Conservation (phyloP, 2,113 vertebrate genomes). For the Romanogobio albipinnatus region DNA sequence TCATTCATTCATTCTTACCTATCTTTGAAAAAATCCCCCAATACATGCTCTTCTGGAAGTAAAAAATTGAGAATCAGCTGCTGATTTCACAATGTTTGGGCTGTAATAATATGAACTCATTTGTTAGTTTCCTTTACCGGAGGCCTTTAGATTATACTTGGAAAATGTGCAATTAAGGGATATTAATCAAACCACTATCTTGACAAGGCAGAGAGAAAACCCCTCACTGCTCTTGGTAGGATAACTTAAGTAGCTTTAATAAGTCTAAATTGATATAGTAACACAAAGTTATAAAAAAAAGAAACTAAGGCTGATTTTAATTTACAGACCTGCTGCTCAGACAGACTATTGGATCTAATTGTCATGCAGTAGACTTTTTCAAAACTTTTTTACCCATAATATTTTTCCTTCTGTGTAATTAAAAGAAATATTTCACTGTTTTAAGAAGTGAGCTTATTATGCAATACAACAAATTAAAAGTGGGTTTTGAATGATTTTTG, state of each 20-base stretch:
- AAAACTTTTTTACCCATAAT: background rate
- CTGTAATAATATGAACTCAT: background rate
- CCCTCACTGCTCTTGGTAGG: background rate
- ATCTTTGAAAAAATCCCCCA: background rate
- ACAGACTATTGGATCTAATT: background rate
- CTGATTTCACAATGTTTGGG: background rate
- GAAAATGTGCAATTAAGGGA: background rate
- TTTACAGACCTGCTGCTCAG: background rate
- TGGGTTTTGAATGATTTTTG: background rate
- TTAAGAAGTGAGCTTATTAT: background rate
- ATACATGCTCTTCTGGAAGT: background rate
- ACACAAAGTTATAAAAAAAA: background rate
- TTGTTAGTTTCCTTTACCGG: background rate
- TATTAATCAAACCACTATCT: slow-evolving; percentile 15
- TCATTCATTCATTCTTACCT: background rate
- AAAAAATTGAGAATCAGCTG: background rate
- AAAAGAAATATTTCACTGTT: background rate
- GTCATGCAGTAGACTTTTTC: background rate
- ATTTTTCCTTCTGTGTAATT: background rate
- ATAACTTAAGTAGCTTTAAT: slow-evolving; percentile 6
- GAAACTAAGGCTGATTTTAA: background rate
- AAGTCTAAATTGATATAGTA: background rate
- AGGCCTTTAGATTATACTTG: slow-evolving; percentile 8
- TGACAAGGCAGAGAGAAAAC: background rate
- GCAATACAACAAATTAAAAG: background rate